phyloP scores from a whole-genome alignment of 2,113 vertebrate species.

The Anoplopoma fimbria region DNA sequence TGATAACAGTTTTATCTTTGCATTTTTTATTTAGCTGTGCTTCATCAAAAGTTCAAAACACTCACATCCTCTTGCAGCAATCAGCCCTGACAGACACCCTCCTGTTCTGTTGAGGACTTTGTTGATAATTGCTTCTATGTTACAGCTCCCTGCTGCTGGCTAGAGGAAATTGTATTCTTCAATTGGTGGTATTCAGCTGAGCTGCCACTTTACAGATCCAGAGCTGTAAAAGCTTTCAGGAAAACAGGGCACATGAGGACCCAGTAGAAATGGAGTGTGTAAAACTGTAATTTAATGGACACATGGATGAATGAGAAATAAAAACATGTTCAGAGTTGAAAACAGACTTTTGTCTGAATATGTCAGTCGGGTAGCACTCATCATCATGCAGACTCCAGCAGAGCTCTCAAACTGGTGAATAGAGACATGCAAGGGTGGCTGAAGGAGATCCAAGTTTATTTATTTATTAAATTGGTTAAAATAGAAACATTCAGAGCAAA shows the following conservation, averaged over 20 bases:
- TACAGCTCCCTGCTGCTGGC: slow-evolving; percentile 54
- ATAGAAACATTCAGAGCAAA: neutral
- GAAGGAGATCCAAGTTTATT: neutral
- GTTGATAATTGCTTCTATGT: slow-evolving; percentile 58
- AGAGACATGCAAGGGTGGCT: neutral
- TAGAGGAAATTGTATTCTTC: slow-evolving; percentile 34
- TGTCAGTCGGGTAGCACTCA: neutral
- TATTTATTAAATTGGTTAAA: neutral
- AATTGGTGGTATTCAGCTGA: slow-evolving; percentile 55
- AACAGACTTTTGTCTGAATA: neutral
- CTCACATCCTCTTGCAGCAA: slow-evolving; percentile 21
- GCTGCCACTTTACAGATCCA: slow-evolving; percentile 52
- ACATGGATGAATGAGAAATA: slow-evolving; percentile 44
- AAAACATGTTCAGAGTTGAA: slow-evolving; percentile 13
- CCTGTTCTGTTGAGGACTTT: slow-evolving; percentile 21
- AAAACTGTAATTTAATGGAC: slow-evolving; percentile 48
- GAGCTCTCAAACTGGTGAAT: neutral
- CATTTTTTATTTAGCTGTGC: slow-evolving; percentile 4
- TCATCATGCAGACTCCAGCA: neutral
- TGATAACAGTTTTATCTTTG: neutral
- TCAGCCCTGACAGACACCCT: slow-evolving; percentile 15
- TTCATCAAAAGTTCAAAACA: slow-evolving; percentile 14
- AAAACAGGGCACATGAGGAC: slow-evolving; percentile 38
- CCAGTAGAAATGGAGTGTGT: slow-evolving; percentile 47
- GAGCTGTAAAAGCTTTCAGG: slow-evolving; percentile 52